phyloP scores from a whole-genome alignment of 2,888 invertebrate species.

The Drosophila diplacantha region DNA sequence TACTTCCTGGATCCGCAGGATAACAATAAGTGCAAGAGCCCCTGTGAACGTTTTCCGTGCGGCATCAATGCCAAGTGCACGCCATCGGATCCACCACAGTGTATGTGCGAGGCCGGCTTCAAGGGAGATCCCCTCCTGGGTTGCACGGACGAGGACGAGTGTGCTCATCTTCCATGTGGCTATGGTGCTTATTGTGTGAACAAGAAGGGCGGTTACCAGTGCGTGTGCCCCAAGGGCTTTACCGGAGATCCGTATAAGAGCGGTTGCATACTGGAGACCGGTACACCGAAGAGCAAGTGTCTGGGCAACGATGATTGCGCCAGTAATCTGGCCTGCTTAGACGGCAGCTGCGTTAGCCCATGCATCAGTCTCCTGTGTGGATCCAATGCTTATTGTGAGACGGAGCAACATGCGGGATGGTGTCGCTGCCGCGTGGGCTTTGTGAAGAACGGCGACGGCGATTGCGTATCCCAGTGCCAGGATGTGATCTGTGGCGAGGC shows the following conservation, averaged over 20 bases:
- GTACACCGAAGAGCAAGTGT: slow-evolving; percentile 83
- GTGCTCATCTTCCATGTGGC: slow-evolving; percentile 89
- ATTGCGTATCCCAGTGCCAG: slow-evolving; percentile 85
- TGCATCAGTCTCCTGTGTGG: slow-evolving; percentile 89
- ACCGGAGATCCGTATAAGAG: slow-evolving; percentile 90
- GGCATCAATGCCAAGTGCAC: slow-evolving; percentile 94
- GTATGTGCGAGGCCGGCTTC: slow-evolving; percentile 91
- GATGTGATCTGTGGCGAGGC: slow-evolving; percentile 87
- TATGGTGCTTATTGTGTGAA: slow-evolving; percentile 93
- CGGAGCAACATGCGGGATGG: slow-evolving; percentile 92
- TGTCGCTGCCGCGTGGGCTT: slow-evolving; percentile 92
- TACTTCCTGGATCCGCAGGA: slow-evolving; percentile 90
- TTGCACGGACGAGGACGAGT: slow-evolving; percentile 92
- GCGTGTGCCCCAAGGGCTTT: slow-evolving; percentile 90
- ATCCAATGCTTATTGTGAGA: slow-evolving; percentile 90
- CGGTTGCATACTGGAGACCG: slow-evolving; percentile 84
- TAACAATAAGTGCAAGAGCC: slow-evolving; percentile 92
- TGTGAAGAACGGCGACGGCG: slow-evolving; percentile 86
- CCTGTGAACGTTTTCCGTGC: slow-evolving; percentile 92
- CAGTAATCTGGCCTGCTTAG: slow-evolving; percentile 86
- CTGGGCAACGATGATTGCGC: slow-evolving; percentile 87
- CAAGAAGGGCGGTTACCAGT: slow-evolving; percentile 90
- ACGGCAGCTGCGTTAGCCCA: slow-evolving; percentile 88
- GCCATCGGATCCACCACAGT: slow-evolving; percentile 91
- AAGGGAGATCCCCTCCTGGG: slow-evolving; percentile 91